phyloP scores from a whole-genome alignment of 2,888 invertebrate genomes.

The Dimorphilus gyrociliatus region DNA sequence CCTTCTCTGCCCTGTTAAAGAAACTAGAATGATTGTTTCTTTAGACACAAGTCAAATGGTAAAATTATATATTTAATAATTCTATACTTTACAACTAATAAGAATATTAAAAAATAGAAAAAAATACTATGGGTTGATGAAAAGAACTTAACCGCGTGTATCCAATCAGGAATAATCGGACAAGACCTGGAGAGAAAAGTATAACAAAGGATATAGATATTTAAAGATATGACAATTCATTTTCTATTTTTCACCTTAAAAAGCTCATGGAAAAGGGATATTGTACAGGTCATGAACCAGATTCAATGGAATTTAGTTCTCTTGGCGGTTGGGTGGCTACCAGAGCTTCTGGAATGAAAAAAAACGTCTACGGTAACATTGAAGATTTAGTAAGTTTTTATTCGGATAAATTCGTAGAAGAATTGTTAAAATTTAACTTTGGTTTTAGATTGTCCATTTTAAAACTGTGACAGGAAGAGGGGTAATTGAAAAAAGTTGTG shows the following conservation, averaged over 20 bases:
- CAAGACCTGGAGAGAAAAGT: slow-evolving; percentile 68
- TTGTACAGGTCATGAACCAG: slow-evolving; percentile 87
- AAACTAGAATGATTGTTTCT: slow-evolving; percentile 62
- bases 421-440: background rate
- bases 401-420: background rate
- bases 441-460: slow-evolving; percentile 54
- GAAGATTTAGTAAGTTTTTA: slow-evolving; percentile 53
- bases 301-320: slow-evolving; percentile 76
- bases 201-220: background rate
- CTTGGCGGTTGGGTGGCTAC: slow-evolving; percentile 96
- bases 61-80: slow-evolving; percentile 9
- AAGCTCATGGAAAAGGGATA: slow-evolving; percentile 56
- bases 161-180: slow-evolving; percentile 79
- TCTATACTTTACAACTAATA: slow-evolving; percentile 1
- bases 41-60: slow-evolving; percentile 87
- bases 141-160: slow-evolving; percentile 60
- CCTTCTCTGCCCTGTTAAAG: slow-evolving; percentile 61
- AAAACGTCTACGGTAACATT: slow-evolving; percentile 92
- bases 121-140: slow-evolving; percentile 79
- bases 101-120: slow-evolving; percentile 43
- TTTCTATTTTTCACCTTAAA: slow-evolving; percentile 13
- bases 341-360: slow-evolving; percentile 96
- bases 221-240: background rate
- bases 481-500: slow-evolving; percentile 61
- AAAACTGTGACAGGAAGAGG: slow-evolving; percentile 70